Base-by-base conservation (phyloP, 2,797 vertebrate species). In the Fundulus diaphanus region DNA sequence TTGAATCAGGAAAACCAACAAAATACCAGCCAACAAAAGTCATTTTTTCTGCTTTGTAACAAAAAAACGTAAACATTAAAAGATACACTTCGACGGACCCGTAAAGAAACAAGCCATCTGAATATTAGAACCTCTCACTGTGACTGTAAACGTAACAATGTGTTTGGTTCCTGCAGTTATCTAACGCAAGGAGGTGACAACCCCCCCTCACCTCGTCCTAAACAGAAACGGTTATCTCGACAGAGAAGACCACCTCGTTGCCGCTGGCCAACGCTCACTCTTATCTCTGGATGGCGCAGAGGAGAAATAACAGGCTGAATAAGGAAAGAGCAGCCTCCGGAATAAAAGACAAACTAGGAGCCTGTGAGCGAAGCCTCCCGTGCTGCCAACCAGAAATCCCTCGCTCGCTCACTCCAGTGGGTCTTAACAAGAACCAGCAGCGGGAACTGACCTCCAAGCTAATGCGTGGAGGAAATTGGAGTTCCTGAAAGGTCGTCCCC, bases 371-470 rank as follows among this genome's bases (percentile, higher is more conserved):
- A 20, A 63, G 22, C 22, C 59, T 63, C 35, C 57, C 18, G 22
- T 61, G 57, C 57, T 61, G 7, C 35, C 33, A 37, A 56, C 83
- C 40, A 40, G 66, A 68, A 68, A 67, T 67, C 24, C 20, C n/a
- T 49, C 1, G 3, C 70, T 59, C 57, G 61, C 46, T 75, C 69
- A 73, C 66, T 69, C 74, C 59, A 59, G 78, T 56, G 51, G 78
- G 68, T 22, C 87, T 87, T 92, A 94, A 93, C 78, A 77, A 90
- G 88, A 83, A 90, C 79, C 92, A 93, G 89, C 75, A 90, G 91
- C 13, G 68, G 69, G 84, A 83, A 76, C 40, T 83, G 85, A 92
- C 87, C 90, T 87, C 59, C 9, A 1, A 46, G 82, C 81, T 91
- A 82, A 71, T 35, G 73, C 86, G 80, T 75, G 76, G 85, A 92